A percentile compares a stretch with the other conserved stretches of the same genome.
These are phyloP conservation scores for Aythya fuligula DNA, from an alignment of 2,797 vertebrate genomes.

Conservation along the genomic window DNA sequence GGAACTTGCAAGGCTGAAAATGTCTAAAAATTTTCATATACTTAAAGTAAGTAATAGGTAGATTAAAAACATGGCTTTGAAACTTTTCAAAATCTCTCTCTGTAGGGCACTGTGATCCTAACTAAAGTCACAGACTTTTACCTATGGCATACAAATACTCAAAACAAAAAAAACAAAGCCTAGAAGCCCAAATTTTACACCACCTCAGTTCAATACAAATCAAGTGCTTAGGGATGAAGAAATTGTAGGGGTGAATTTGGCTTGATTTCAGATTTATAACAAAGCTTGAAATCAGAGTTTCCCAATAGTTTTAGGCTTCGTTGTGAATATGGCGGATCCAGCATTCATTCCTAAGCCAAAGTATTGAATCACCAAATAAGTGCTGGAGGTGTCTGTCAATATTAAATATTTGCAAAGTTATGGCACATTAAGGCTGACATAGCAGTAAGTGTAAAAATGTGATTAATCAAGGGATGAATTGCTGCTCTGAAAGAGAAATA, in stretches of 20 bases:
- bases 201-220: neutral
- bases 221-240: neutral
- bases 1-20: conserved; percentile 28
- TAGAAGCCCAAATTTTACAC: neutral
- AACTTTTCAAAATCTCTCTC: neutral
- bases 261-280: conserved; percentile 5
- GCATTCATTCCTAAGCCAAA: conserved; percentile 15
- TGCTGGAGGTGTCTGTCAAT: neutral
- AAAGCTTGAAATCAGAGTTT: conserved; percentile 20
- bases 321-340: neutral
- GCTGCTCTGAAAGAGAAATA: neutral
- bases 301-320: neutral
- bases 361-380: conserved; percentile 13
- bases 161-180: neutral
- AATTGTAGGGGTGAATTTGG: neutral
- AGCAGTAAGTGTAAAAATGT: conserved; percentile 17
- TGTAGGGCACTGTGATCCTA: neutral
- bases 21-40: neutral
- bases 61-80: neutral
- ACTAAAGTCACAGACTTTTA: neutral
- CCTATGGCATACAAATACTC: neutral
- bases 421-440: neutral
- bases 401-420: conserved; percentile 9
- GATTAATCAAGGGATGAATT: conserved; percentile 42
- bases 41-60: neutral